A percentile compares a stretch with the other conserved stretches of the same genome.
Evolutionary conservation across 2,888 invertebrate species (phyloP).

Genomic region (Toxonevra muliebris): DNA sequence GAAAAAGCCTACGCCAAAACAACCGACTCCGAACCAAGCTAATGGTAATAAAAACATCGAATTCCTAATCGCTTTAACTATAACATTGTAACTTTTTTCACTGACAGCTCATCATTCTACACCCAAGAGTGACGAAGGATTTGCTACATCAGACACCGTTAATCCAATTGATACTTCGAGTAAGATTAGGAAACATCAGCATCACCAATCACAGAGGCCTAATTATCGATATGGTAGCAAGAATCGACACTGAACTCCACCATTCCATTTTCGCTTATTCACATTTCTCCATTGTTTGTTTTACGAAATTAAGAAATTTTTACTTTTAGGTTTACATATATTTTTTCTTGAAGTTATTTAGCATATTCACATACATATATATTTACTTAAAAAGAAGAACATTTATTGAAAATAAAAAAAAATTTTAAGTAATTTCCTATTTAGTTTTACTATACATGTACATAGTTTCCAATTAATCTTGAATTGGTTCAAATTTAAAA

Average conservation of each 20-base stretch:
- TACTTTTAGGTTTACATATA: no score
- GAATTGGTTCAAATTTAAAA: slow-evolving; percentile 56
- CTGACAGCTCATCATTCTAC: slow-evolving; percentile 46
- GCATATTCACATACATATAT: no score
- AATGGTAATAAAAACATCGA: slow-evolving; percentile 13
- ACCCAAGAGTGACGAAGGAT: slow-evolving; percentile 39
- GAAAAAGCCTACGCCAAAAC: slow-evolving; percentile 31
- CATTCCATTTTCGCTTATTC: no score
- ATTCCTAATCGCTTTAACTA: not conserved
- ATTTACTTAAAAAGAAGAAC: not conserved
- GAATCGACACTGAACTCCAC: slow-evolving; percentile 48
- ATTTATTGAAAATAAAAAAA: slow-evolving; percentile 32
- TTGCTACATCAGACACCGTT: slow-evolving; percentile 21
- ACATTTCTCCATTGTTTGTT: no score
- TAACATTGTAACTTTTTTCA: not conserved
- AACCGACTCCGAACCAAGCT: not conserved
- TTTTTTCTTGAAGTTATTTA: no score
- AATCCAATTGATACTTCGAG: slow-evolving; percentile 33
- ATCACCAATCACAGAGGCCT: slow-evolving; percentile 42
- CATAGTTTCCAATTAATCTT: not conserved
- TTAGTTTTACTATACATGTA: no score
- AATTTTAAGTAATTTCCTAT: slow-evolving; percentile 39
- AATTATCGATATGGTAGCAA: slow-evolving; percentile 50
- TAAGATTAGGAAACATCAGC: slow-evolving; percentile 39
- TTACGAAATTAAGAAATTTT: no score